Base-by-base conservation (phyloP, 2,797 vertebrate species). In the Melanotaenia maccullochi region DNA sequence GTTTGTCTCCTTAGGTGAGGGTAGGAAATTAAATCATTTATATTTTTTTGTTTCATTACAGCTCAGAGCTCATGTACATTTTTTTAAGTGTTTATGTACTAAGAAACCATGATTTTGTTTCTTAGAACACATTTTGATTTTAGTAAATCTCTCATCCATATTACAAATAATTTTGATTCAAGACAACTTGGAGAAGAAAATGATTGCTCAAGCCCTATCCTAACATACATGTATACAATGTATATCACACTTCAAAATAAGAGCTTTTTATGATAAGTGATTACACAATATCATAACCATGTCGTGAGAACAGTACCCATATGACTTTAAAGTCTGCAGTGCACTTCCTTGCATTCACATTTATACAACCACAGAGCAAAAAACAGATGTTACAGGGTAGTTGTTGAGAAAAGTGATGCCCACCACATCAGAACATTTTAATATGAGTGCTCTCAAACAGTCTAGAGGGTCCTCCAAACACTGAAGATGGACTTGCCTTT, bases 381-480 rank as follows among this genome's bases (percentile, higher is more conserved):
- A 24, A 67, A 38, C 4, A 4, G 47, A 36, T 5, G 4, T 13
- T 25, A 55, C 33, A 25, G 25, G 20, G 42, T 25, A 35, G 4
- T 8, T 3, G 51, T 16, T 24, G 32, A 49, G 32, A 49, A 25
- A 60, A 24, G 22, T 9, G 20, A 20, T 38, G 13, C 42, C 16
- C 14, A 8, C 42, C 18, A 44, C 20, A 64, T 36, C 49, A 57
- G 9, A 54, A 71, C 28, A 47, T 14, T 54, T 54, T 51, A 7
- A 58, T 35, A 3, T 25, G 38, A 18, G 2, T 30, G 22, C 47
- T 69, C 28, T 74, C 22, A 25, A 47, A 79, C 68, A 75, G 70
- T 6, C 44, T 22, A 65, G n/a, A 59, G 54, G 28, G 9, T 33
- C 40, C 58, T 42, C 58, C 63, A 8, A 22, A 68, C 9, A 7